A percentile compares a stretch with the other conserved stretches of the same genome.
phyloP scores from a whole-genome alignment of 2,888 invertebrate genomes.

The Parasteatoda lunata region DNA sequence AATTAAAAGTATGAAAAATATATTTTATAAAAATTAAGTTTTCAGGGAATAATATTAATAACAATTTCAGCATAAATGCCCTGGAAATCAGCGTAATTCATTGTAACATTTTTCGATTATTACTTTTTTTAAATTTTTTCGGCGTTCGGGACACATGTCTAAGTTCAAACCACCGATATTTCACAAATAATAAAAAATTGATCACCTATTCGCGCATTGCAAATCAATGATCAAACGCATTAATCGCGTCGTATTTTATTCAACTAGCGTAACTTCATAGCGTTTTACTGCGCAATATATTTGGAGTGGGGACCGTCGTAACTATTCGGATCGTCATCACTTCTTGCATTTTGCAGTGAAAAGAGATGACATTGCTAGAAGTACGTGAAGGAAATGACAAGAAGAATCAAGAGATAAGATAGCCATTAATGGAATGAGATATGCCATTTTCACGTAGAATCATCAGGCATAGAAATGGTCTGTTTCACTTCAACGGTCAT shows the following conservation, averaged over 20 bases:
- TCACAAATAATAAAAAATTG: too few relatives aligned
- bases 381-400: slow-evolving; percentile 26
- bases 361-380: neutral
- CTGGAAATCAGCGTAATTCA: too few relatives aligned
- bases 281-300: neutral
- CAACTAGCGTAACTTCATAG: neutral
- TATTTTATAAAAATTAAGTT: too few relatives aligned
- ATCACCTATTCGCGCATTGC: too few relatives aligned
- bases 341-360: slow-evolving; percentile 15
- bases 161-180: too few relatives aligned
- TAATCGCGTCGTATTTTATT: neutral
- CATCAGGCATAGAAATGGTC: slow-evolving; percentile 16
- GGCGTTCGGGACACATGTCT: too few relatives aligned
- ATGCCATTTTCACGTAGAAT: slow-evolving; percentile 22
- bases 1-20: too few relatives aligned
- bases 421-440: slow-evolving; percentile 17
- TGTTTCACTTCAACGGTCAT: slow-evolving; percentile 34
- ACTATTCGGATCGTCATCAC: neutral
- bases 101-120: too few relatives aligned
- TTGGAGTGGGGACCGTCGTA: neutral
- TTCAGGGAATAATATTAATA: too few relatives aligned
- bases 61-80: too few relatives aligned
- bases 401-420: neutral
- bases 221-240: too few relatives aligned
- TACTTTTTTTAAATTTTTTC: too few relatives aligned